Evolutionary conservation across 2,888 invertebrate species (phyloP), one percentile per base, ranked within the genome.

Genomic region (Glaucopsyche alexis): DNA sequence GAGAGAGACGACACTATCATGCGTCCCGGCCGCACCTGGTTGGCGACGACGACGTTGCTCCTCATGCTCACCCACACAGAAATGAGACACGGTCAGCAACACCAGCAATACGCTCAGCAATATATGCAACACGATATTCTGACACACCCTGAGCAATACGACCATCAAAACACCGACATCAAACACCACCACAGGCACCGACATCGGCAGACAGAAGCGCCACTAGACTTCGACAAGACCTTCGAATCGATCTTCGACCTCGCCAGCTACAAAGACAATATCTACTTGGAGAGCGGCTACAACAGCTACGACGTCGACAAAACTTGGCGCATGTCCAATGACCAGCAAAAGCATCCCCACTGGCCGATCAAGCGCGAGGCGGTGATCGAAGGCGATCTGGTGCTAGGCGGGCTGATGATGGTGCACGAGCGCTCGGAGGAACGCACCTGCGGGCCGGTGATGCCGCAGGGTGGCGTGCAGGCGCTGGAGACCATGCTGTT

Each of bases 371-470:
- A 96, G 84, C 95, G 95, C 78, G 96, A 96, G 77, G 96, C 97
- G 2, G 94, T 95, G n/a, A 94, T 97, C 8, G 96, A 96, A 79
- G 98, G 98, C 0, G 96, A 97, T 83, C 93, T 98, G 76, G 94
- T 97, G 45, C 93, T 98, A 38, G 98, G 98, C 2, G 98, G 97
- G 0, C 94, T 98, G 70, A 98, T 98, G 97, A 98, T 98, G 98
- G 97, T 90, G 75, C 76, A 81, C 74, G 13, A 52, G 73, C 52
- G 19, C 9, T 73, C 73, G 5, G 71, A 76, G n/a, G 74, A 55
- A 16, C 29, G 50, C n/a, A 71, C 71, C 16, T 98, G 98, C 83
- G 98, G 98, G 0, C 96, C 96, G 19, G 95, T 98, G 77, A 98
- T 98, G 98, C 96, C 97, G 7, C 97, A 98, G 88, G 98, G 97